A percentile compares a stretch with the other conserved stretches of the same genome.
Evolutionary conservation across 1,140 invertebrate species (phyloP).

Genomic region (Drosophila tani): DNA sequence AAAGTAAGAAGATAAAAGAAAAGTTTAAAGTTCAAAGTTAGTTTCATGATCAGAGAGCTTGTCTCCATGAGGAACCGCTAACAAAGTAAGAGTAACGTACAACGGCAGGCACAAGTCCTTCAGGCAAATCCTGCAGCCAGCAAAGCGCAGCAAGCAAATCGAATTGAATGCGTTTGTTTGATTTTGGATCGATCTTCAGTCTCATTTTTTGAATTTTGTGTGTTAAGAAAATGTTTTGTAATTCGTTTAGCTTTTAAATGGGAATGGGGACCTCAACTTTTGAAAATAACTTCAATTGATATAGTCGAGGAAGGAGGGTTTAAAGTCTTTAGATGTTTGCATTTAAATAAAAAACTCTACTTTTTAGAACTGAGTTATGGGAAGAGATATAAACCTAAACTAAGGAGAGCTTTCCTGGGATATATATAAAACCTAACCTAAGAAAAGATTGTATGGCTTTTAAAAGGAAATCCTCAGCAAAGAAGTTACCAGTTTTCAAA

Average conservation of each 20-base stretch:
- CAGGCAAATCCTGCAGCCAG: slow-evolving; percentile 62
- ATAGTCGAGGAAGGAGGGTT: not conserved
- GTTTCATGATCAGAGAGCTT: slow-evolving; percentile 26
- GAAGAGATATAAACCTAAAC: not conserved
- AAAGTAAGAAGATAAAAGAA: too few species aligned
- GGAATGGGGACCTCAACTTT: slow-evolving; percentile 5
- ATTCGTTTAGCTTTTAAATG: slow-evolving; percentile 67
- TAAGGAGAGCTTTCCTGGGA: too few species aligned
- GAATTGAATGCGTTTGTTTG: slow-evolving; percentile 74
- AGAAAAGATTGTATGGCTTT: not conserved
- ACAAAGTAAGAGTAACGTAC: slow-evolving; percentile 57
- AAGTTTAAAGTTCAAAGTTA: slow-evolving; percentile 15
- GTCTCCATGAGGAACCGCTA: slow-evolving; percentile 7
- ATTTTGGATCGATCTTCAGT: slow-evolving; percentile 11
- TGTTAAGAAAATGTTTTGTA: slow-evolving; percentile 76
- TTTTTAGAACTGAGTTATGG: not conserved
- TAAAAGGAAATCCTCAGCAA: not conserved
- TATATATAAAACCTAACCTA: too few species aligned
- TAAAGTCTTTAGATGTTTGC: not conserved
- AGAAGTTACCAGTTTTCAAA: too few species aligned
- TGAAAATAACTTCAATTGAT: not conserved
- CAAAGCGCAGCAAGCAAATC: slow-evolving; percentile 82
- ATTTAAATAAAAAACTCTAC: not conserved
- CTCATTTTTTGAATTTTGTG: slow-evolving; percentile 34
- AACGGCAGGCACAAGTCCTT: slow-evolving; percentile 55